Evolutionary conservation across 2,113 vertebrate species (phyloP).

Genomic region (Fulmarus glacialis): DNA sequence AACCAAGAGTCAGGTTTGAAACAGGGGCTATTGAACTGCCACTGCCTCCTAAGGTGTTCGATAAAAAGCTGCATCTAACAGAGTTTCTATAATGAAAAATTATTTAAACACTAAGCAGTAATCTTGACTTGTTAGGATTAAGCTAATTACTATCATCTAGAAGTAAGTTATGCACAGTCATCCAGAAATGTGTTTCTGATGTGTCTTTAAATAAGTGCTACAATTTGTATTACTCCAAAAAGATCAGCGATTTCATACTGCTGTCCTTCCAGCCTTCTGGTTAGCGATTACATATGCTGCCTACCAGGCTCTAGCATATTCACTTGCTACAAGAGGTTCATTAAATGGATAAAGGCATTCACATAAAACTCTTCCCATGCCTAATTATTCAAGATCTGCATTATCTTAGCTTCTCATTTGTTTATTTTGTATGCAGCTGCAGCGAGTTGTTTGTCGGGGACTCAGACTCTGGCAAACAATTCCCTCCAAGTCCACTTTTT

Average conservation of each 20-base stretch:
- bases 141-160: constrained; percentile 62
- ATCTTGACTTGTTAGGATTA: constrained; percentile 48
- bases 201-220: constrained; percentile 14
- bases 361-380: background rate
- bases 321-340: background rate
- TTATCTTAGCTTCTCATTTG: constrained; percentile 2
- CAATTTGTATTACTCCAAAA: background rate
- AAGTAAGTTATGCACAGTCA: constrained; percentile 37
- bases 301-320: background rate
- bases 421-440: constrained; percentile 34
- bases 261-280: background rate
- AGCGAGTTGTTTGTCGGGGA: background rate
- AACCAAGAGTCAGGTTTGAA: background rate
- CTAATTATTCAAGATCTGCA: constrained; percentile 22
- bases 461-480: background rate
- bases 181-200: constrained; percentile 39
- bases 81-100: constrained; percentile 6
- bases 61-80: background rate
- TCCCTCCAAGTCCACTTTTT: constrained; percentile 18
- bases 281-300: background rate
- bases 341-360: constrained; percentile 32
- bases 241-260: background rate
- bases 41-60: background rate
- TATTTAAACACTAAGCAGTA: background rate
- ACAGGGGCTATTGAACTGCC: background rate